Evolutionary conservation across 2,797 vertebrate species (phyloP).

Genomic region (Harpagifer antarcticus): DNA sequence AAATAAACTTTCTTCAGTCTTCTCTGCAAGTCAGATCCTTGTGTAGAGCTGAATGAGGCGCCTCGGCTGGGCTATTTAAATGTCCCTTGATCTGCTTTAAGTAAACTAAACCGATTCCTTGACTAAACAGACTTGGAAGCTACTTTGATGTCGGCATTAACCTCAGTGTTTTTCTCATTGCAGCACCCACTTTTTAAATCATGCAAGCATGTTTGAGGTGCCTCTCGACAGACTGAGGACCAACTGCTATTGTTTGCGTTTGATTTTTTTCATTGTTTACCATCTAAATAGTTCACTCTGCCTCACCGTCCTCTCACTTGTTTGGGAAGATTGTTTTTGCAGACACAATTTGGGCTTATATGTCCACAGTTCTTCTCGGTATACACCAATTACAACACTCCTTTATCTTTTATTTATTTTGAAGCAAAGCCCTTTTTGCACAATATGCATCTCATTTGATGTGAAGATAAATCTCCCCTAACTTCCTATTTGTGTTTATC

Average conservation of each 20-base stretch:
- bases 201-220: conserved; percentile 42
- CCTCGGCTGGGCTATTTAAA: conserved; percentile 14
- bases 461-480: conserved; percentile 34
- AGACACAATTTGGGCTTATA: conserved; percentile 30
- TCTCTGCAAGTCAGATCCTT: conserved; percentile 61
- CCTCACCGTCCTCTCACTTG: conserved; percentile 11
- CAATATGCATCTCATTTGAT: conserved; percentile 17
- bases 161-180: conserved; percentile 31
- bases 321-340: conserved; percentile 45
- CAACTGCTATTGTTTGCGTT: conserved; percentile 50
- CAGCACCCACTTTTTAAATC: conserved; percentile 45
- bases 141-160: conserved; percentile 55
- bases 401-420: conserved; percentile 20
- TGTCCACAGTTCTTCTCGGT: conserved; percentile 19
- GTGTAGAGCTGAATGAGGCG: conserved; percentile 31
- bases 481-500: conserved; percentile 55
- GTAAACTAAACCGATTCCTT: conserved; percentile 51
- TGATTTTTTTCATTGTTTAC: conserved; percentile 11
- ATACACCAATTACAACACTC: conserved; percentile 14
- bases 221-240: conserved; percentile 49
- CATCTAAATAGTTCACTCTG: conserved; percentile 40
- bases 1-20: conserved; percentile 79
- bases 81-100: conserved; percentile 46
- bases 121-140: conserved; percentile 47
- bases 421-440: neutral